Base-by-base conservation (phyloP, 1,140 invertebrate genomes). In the Drosophila willistoni region DNA sequence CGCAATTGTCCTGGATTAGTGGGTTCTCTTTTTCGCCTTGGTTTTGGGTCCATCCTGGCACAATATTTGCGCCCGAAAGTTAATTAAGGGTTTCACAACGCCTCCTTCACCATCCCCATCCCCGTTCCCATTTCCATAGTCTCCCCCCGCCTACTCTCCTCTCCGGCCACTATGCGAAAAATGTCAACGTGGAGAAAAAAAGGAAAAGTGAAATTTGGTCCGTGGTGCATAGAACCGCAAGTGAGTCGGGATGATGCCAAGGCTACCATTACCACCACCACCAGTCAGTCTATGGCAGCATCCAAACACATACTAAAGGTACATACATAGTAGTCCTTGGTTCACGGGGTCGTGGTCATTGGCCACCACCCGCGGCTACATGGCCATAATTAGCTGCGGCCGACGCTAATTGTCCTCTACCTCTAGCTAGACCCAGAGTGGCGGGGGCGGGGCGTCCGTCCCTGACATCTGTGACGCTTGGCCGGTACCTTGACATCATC, bases 81-180 rank as follows among this genome's bases (percentile, higher is more conserved):
- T 87, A 87, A 87, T 87, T 87, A 87, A 89, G 80, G 84, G 85
- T 87, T 89, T 89, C 84, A 73, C 77, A 73, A 71, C 44, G 44
- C 44, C 44, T 75, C 77, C 17, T 33, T 22, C 12, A 12, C 36
- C 36, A 12, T 39, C 36, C 10, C 36, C 3, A 3, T 39, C 36
- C 10, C 9, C 36, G 1, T 4, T 9, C 1, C 36, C 10, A 25
- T 25, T 25, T 3, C 22, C 3, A 25, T 4, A 25, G 3, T 25
- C 10, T 0, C 36, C 3, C 6, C 29, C 29, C 29, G 29, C 6
- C 6, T 6, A 6, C 17, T 54, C 55, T 4, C 14, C 44, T 47
- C 14, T 7, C 14, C 7, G 2, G 17, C 9, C 17, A 51, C 44
- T 71, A 33, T 81, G 73, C 71, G 69, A 54, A 77, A 78, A 81